These are phyloP conservation scores for Unio delphinus DNA, from an alignment of 2,888 invertebrate genomes.

Conservation along the genomic window DNA sequence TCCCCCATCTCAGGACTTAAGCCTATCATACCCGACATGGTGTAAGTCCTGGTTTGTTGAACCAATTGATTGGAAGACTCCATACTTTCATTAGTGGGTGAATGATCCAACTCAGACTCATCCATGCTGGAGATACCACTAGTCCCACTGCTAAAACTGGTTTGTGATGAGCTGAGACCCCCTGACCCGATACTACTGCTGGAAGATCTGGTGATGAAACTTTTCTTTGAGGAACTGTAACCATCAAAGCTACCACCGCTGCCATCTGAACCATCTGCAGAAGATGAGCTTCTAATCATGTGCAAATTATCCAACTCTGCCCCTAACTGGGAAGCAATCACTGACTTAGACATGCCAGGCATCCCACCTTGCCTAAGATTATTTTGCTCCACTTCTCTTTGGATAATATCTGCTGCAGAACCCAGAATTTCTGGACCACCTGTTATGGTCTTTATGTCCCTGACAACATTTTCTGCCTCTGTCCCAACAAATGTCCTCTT, in stretches of 20 bases:
- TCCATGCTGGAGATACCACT: too few relatives aligned
- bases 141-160: too few relatives aligned
- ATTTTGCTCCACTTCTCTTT: conserved; percentile 26
- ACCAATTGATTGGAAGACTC: too few relatives aligned
- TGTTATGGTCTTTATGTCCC: conserved; percentile 29
- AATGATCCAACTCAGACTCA: too few relatives aligned
- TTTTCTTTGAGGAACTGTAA: conserved; percentile 14
- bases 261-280: neutral
- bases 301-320: conserved; percentile 15
- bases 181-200: conserved; percentile 19
- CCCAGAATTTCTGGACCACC: conserved; percentile 35
- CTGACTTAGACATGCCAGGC: too few relatives aligned
- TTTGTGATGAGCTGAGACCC: too few relatives aligned
- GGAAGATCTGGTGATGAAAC: conserved; percentile 8
- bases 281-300: conserved; percentile 9
- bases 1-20: conserved; percentile 12
- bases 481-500: conserved; percentile 23
- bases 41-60: too few relatives aligned
- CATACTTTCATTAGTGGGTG: too few relatives aligned
- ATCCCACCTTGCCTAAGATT: too few relatives aligned
- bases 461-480: conserved; percentile 13
- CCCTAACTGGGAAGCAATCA: conserved; percentile 2
- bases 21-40: neutral
- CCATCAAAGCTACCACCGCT: neutral
- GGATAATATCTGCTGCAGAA: conserved; percentile 23